Evolutionary conservation across 2,888 invertebrate species (phyloP).

Genomic region (Seladonia tumulorum): DNA sequence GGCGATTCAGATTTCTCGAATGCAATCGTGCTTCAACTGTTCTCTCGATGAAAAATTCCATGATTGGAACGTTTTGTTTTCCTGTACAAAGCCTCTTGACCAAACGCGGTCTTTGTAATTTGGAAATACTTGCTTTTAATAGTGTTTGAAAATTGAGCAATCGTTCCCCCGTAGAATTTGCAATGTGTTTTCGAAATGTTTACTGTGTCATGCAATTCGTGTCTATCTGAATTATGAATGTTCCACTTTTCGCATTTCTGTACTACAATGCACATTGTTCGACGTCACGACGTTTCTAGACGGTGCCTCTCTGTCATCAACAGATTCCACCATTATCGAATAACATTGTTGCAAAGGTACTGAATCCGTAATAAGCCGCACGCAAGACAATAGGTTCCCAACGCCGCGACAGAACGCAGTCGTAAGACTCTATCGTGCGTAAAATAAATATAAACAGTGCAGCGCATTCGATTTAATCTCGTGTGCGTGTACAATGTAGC

Average conservation of each 20-base stretch:
- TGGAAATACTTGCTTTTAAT: not conserved
- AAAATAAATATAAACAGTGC: not conserved
- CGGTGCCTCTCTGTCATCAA: conserved; percentile 46
- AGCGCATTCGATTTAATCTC: not conserved
- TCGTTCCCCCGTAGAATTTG: not conserved
- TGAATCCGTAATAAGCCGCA: conserved; percentile 36
- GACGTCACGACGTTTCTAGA: conserved; percentile 7
- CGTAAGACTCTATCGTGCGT: not conserved
- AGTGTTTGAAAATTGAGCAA: not conserved
- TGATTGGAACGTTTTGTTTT: not conserved
- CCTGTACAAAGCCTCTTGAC: not conserved
- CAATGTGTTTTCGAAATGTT: not conserved
- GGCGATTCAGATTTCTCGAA: not conserved
- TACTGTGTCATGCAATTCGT: not conserved
- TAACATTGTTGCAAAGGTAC: conserved; percentile 30
- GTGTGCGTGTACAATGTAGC: not conserved
- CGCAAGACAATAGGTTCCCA: conserved; percentile 48
- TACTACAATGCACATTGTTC: not conserved
- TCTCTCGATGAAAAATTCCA: not conserved
- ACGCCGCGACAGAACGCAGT: conserved; percentile 22
- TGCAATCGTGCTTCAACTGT: not conserved
- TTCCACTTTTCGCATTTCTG: not conserved
- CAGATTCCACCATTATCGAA: conserved; percentile 29
- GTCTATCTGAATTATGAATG: not conserved
- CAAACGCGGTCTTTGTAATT: not conserved